A percentile compares a stretch with the other conserved stretches of the same genome.
Evolutionary conservation across 2,113 vertebrate genomes (phyloP).

Genomic region (Psilopsiagon aymara): DNA sequence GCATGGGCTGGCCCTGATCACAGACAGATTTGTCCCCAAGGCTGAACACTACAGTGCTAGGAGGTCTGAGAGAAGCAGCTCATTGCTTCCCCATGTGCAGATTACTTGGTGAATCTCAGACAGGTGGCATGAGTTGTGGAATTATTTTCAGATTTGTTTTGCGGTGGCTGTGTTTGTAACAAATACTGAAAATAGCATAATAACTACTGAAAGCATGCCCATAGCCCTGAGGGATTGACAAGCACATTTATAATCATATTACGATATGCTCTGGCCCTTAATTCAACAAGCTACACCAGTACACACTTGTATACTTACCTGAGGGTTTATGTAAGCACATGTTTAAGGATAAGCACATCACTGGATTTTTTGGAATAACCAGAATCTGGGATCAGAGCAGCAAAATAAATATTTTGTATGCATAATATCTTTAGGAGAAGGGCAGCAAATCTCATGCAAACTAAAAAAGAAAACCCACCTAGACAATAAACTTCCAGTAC

Average conservation of each 20-base stretch:
- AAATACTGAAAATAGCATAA: slow-evolving; percentile 22
- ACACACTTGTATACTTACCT: neutral
- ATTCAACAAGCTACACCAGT: neutral
- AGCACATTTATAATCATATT: slow-evolving; percentile 30
- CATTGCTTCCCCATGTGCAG: neutral
- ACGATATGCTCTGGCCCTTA: neutral
- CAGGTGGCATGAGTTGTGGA: neutral
- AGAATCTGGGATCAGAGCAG: neutral
- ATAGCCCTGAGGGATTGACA: neutral
- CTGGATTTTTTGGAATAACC: neutral
- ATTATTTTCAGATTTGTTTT: slow-evolving; percentile 44
- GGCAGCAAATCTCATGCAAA: neutral
- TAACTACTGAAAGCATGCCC: neutral
- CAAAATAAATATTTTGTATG: neutral
- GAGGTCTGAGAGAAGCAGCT: neutral
- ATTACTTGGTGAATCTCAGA: neutral
- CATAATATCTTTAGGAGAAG: neutral
- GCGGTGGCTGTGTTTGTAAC: neutral
- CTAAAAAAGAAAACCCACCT: accelerated
- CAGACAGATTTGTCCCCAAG: neutral
- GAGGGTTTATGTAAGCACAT: neutral
- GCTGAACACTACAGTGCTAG: neutral
- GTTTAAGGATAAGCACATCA: neutral
- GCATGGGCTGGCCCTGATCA: neutral
- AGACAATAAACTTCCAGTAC: neutral